Evolutionary conservation across 2,113 vertebrate species (phyloP).

Genomic region (Tetrax tetrax): DNA sequence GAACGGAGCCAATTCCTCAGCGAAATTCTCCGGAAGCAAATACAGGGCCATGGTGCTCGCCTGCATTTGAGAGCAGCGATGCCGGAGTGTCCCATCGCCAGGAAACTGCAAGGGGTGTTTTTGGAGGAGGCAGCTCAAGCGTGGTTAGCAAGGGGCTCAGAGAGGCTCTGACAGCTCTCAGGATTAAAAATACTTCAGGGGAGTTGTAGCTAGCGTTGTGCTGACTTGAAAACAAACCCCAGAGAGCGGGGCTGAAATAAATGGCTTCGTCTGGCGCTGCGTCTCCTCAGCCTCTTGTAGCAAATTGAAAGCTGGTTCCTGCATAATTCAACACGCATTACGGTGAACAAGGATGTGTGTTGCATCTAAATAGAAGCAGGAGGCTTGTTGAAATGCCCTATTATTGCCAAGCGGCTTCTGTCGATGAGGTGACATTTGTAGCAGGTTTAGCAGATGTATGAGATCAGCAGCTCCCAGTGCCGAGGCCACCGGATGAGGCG

Average conservation of each 20-base stretch:
- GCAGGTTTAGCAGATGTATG: conserved; percentile 43
- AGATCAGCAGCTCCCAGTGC: neutral
- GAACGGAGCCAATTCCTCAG: neutral
- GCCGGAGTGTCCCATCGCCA: neutral
- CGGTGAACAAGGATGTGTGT: conserved; percentile 34
- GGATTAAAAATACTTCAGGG: conserved; percentile 23
- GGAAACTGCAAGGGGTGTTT: neutral
- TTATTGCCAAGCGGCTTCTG: conserved; percentile 40
- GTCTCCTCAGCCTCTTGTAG: conserved; percentile 47
- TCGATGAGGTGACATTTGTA: conserved; percentile 52
- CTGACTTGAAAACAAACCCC: conserved; percentile 54
- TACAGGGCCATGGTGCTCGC: neutral
- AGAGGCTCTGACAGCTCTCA: neutral
- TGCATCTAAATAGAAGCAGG: conserved; percentile 62
- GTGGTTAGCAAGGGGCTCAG: neutral
- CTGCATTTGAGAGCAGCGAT: neutral
- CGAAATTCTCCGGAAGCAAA: neutral
- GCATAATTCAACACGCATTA: conserved; percentile 64
- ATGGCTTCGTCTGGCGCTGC: conserved; percentile 57
- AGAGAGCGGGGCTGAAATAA: conserved; percentile 59
- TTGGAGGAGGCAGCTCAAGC: neutral
- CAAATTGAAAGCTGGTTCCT: conserved; percentile 61
- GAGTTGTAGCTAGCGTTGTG: neutral
- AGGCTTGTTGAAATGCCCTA: conserved; percentile 56
- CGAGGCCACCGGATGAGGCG: neutral